Base-by-base conservation (phyloP, 2,113 vertebrate species). In the Acanthochromis polyacanthus region DNA sequence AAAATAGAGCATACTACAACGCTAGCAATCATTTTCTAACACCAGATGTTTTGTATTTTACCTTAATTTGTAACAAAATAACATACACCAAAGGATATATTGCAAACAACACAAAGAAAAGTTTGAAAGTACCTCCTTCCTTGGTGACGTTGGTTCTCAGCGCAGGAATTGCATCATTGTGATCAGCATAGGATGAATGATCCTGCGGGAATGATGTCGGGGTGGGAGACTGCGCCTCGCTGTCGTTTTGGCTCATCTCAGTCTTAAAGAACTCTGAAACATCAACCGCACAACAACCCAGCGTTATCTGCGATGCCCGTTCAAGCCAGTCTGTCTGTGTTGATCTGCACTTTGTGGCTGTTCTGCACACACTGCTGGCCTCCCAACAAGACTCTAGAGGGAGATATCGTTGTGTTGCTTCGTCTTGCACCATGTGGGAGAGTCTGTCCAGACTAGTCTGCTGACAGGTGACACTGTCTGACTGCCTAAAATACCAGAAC, bases 401-500 rank as follows among this genome's bases (percentile, higher is more conserved):
- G 78, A 63, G 80, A 88, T 89, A 78, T 80, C 46, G 79, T 84
- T 82, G 85, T 64, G 80, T 87, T 70, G 80, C 79, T 86, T 20
- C 30, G 80, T 85, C 78, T 83, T 68, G 60, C 80, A 78, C 75
- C 78, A 83, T 76, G 76, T 77, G 80, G 60, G 83, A 85, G 82
- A 81, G 71, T 53, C 62, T 93, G 93, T 87, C 85, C 88, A 87
- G 92, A 89, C 92, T 86, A 68, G 93, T 84, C 85, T 51, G 68
- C 87, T 93, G 91, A 92, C 92, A 93, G 91, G 91, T 92, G 93
- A 92, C 91, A 89, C 84, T 86, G 91, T 92, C 91, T 91, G 90
- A 85, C 87, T 88, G 90, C 90, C 89, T 92, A 64, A 89, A 92
- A 93, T 94, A 91, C 90, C 93, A 90, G 86, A 80, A 82, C 70